Percentiles rank a stretch among this genome's conserved stretches.
Evolutionary conservation across 2,888 invertebrate species (phyloP).

Genomic region (Drosophila peninsularis): DNA sequence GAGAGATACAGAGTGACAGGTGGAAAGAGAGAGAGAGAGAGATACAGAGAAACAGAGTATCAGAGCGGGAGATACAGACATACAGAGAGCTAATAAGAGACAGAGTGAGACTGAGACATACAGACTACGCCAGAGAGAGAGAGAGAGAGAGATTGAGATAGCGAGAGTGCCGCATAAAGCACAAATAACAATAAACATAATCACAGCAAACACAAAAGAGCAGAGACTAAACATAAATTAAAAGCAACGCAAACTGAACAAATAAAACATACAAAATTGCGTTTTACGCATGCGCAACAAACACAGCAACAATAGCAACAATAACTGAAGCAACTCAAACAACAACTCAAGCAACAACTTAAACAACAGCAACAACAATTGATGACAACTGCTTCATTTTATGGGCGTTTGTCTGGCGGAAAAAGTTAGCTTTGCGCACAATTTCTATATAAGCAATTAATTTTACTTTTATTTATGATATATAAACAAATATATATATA

Average conservation of each 20-base stretch:
- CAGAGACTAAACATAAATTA: conserved; percentile 27
- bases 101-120: not conserved
- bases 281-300: conserved; percentile 43
- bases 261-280: conserved; percentile 30
- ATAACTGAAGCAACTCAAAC: conserved; percentile 3
- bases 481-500: not conserved
- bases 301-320: conserved; percentile 4
- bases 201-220: conserved; percentile 23
- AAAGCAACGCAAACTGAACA: conserved; percentile 35
- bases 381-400: conserved; percentile 44
- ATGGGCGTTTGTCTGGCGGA: conserved; percentile 38
- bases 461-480: conserved; percentile 56
- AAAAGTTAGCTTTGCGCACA: conserved; percentile 43
- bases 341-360: conserved; percentile 1
- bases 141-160: not conserved
- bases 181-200: conserved; percentile 45
- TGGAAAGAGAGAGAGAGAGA: not conserved
- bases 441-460: conserved; percentile 50
- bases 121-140: not conserved
- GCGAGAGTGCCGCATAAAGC: conserved; percentile 8
- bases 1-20: too few relatives aligned
- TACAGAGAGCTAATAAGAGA: not conserved
- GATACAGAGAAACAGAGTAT: not conserved
- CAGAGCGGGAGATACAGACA: not conserved
- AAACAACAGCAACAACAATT: conserved; percentile 12